These are phyloP conservation scores for Tympanuchus pallidicinctus DNA, from an alignment of 2,113 vertebrate genomes.

Conservation along the genomic window DNA sequence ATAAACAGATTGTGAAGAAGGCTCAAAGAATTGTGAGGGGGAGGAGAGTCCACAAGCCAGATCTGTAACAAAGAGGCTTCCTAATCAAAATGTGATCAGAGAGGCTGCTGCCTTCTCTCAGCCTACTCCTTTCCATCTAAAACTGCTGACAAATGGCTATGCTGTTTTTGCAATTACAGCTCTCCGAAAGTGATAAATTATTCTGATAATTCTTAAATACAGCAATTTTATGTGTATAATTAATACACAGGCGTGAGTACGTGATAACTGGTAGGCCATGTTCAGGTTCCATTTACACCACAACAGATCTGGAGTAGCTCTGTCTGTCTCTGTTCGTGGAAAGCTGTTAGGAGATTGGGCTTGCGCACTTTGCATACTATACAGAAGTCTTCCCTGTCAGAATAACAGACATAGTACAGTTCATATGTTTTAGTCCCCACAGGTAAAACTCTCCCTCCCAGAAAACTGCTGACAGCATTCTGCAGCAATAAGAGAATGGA, in stretches of 20 bases:
- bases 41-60: constrained; percentile 25
- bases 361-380: constrained; percentile 36
- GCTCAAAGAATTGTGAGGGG: constrained; percentile 29
- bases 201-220: constrained; percentile 64
- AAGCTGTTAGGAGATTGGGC: constrained; percentile 4
- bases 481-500: background rate
- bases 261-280: constrained; percentile 40
- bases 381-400: background rate
- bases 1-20: constrained; percentile 31
- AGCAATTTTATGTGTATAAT: constrained; percentile 59
- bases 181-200: constrained; percentile 68
- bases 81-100: constrained; percentile 57
- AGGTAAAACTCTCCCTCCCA: background rate
- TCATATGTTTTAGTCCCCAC: background rate
- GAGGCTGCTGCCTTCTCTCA: constrained; percentile 56
- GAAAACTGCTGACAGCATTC: background rate
- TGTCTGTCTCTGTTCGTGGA: constrained; percentile 38
- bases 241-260: constrained; percentile 58
- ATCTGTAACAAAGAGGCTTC: constrained; percentile 43
- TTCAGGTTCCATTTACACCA: constrained; percentile 56
- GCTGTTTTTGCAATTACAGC: constrained; percentile 66
- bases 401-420: background rate
- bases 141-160: constrained; percentile 63
- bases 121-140: constrained; percentile 63
- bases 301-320: constrained; percentile 49